Evolutionary conservation across 2,113 vertebrate genomes (phyloP).

Genomic region (Sporophila hypoxantha): DNA sequence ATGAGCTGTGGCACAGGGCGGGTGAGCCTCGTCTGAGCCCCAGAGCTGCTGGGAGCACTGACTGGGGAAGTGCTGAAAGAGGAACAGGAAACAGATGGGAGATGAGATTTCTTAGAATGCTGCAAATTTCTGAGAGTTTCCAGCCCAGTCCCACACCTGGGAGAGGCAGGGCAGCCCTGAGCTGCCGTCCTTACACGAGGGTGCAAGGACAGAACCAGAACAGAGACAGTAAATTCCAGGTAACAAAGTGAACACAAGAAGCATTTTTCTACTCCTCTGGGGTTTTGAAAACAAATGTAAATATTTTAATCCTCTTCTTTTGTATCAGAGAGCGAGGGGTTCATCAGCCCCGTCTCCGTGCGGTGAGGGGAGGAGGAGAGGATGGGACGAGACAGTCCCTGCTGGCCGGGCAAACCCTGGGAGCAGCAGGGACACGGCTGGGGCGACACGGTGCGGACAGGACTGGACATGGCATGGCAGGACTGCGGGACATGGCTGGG

Average conservation of each 20-base stretch:
- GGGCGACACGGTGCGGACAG: neutral
- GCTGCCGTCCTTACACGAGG: neutral
- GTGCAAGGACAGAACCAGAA: neutral
- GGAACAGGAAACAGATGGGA: constrained; percentile 75
- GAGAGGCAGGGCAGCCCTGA: neutral
- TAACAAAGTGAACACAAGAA: neutral
- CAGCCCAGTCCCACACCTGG: neutral
- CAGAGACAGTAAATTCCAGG: neutral
- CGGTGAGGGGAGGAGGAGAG: neutral
- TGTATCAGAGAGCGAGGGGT: neutral
- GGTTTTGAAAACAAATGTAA: neutral
- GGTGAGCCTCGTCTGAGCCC: neutral
- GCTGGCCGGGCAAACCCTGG: neutral
- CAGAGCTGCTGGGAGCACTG: neutral
- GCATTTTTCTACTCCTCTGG: neutral
- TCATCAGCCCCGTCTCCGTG: neutral
- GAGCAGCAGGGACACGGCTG: neutral
- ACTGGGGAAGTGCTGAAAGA: constrained; percentile 44
- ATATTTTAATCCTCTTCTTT: neutral
- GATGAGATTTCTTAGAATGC: constrained; percentile 52
- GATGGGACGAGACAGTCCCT: neutral
- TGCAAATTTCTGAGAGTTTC: neutral
- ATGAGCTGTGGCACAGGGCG: neutral
- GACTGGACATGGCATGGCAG: too few species aligned
- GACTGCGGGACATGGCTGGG: neutral